These are phyloP conservation scores for Mus spicilegus DNA, from an alignment of 2,113 vertebrate genomes.

Conservation along the genomic window DNA sequence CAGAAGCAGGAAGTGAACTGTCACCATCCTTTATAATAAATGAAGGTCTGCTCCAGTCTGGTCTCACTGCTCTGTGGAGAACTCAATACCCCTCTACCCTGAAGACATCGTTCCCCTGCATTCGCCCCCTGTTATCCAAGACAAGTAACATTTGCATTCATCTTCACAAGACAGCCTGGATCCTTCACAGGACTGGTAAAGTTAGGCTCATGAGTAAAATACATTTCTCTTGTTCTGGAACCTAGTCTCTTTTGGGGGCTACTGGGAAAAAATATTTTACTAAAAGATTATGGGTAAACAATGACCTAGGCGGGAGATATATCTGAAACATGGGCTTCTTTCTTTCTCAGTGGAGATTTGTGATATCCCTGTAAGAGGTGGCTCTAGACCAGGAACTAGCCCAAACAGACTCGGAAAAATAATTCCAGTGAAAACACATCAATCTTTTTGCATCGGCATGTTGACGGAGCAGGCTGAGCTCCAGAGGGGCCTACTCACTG, in stretches of 20 bases:
- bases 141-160: neutral
- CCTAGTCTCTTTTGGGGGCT: neutral
- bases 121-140: neutral
- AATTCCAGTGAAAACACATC: constrained; percentile 61
- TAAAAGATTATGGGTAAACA: neutral
- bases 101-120: neutral
- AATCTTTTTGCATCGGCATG: constrained; percentile 27
- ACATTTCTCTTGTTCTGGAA: constrained; percentile 24
- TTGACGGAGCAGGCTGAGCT: constrained; percentile 47
- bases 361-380: constrained; percentile 41
- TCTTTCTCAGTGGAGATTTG: constrained; percentile 17
- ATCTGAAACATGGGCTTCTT: constrained; percentile 5
- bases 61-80: neutral
- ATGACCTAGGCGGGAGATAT: neutral
- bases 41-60: neutral
- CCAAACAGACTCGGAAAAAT: constrained; percentile 71
- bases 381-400: constrained; percentile 43
- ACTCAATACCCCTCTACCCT: neutral
- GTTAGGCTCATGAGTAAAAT: constrained; percentile 21
- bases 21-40: neutral
- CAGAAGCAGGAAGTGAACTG: neutral
- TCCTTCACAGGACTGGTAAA: neutral
- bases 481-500: constrained; percentile 39
- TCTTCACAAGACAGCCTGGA: neutral
- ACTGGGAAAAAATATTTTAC: constrained; percentile 20